phyloP scores from a whole-genome alignment of 2,797 vertebrate genomes.

The Acomys russatus region DNA sequence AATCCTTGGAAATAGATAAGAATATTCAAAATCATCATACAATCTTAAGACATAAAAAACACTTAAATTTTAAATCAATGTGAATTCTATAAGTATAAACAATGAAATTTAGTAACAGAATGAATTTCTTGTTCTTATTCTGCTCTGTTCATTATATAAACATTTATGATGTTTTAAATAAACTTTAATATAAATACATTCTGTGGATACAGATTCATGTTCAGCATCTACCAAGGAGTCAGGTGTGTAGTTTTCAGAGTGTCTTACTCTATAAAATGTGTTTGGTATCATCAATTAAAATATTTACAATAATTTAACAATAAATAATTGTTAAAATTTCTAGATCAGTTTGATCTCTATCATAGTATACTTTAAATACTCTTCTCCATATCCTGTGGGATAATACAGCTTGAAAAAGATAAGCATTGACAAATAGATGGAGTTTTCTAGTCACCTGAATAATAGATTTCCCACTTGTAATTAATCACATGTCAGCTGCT shows the following conservation, averaged over 20 bases:
- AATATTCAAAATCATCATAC: not conserved
- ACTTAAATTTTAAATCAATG: not conserved
- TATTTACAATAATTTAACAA: too few species aligned
- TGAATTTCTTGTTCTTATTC: not conserved
- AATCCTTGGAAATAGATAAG: not conserved
- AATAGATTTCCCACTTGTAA: conserved; percentile 80
- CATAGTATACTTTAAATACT: not conserved
- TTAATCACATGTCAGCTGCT: conserved; percentile 80
- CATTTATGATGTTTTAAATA: not conserved
- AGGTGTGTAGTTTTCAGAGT: not conserved
- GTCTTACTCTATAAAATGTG: not conserved
- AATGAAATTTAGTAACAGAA: not conserved
- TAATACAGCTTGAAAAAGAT: conserved; percentile 68
- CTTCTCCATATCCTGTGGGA: not conserved
- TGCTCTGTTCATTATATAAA: not conserved
- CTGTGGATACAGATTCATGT: not conserved
- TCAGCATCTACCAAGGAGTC: not conserved
- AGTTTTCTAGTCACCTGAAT: conserved; percentile 77
- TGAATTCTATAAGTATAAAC: not conserved
- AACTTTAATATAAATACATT: not conserved
- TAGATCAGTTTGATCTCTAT: conserved; percentile 15
- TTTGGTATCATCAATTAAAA: not conserved
- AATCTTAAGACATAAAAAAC: not conserved
- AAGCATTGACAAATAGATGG: conserved; percentile 72
- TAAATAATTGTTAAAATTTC: conserved; percentile 16